phyloP scores from a whole-genome alignment of 2,113 vertebrate genomes.

The Manacus vitellinus region DNA sequence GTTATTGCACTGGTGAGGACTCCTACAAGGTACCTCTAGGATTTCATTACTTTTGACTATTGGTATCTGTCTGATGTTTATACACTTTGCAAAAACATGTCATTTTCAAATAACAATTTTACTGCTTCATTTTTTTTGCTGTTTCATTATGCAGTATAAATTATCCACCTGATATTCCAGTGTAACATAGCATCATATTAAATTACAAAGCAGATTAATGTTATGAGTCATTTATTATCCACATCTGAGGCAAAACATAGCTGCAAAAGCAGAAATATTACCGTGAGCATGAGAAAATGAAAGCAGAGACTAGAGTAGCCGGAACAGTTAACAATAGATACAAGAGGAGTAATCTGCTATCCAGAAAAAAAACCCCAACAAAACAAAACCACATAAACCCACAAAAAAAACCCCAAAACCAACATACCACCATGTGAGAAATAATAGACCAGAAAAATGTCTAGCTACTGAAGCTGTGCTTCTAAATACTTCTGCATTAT shows the following conservation, averaged over 20 bases:
- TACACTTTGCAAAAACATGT: neutral
- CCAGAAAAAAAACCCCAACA: neutral
- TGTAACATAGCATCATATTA: neutral
- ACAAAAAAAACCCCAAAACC: neutral
- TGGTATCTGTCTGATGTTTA: constrained; percentile 21
- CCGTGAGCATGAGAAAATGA: fast-evolving
- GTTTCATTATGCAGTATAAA: neutral
- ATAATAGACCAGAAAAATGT: neutral
- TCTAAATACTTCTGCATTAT: neutral
- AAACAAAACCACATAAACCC: too few relatives aligned
- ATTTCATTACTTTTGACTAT: constrained; percentile 10
- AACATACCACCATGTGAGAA: neutral
- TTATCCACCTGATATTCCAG: neutral
- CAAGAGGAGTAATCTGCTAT: neutral
- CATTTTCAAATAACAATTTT: constrained; percentile 13
- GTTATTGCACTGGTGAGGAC: constrained; percentile 29
- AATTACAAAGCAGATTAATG: neutral
- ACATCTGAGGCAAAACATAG: constrained; percentile 5
- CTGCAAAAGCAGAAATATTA: neutral
- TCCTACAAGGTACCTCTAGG: neutral
- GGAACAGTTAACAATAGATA: neutral
- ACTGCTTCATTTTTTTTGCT: neutral
- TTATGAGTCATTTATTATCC: constrained; percentile 26
- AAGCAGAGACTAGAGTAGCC: neutral
- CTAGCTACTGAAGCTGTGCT: neutral